Evolutionary conservation across 1,140 invertebrate genomes (phyloP), one percentile per base, ranked within the genome.

Genomic region (Cydia pomonella): DNA sequence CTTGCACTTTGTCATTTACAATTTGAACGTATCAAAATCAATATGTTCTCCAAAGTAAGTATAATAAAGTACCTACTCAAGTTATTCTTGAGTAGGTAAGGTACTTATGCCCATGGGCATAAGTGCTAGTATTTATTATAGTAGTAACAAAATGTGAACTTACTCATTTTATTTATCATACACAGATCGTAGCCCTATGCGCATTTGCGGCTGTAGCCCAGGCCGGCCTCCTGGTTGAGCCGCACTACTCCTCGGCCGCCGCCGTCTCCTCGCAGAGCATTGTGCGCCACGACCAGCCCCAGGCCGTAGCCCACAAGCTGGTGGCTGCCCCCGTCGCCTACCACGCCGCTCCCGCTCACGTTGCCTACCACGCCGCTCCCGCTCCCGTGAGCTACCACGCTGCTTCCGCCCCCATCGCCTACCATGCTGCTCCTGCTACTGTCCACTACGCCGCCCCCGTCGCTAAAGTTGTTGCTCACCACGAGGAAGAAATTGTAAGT

Each of bases 261-360:
- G 81, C 83, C 47, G 80, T 83, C 38, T 83, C 82, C 62, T 86
- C 80, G 25, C 85, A 87, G 76, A 83, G 74, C 73, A 81, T 86
- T 59, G 76, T 81, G 23, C 83, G 78, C 71, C 82, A 82, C 63
- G 81, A 84, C 59, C 80, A 83, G 47, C 77, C 75, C 12, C 80
- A 76, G n/a, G 3, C 12, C 63, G 27, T 64, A 3, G 25, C 64
- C 64, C 27, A 69, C 27, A 29, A 33, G 29, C 16, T 33, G 16
- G 64, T 69, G 27, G 77, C 79, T 16, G 84, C 84, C 74, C 89
- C 87, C 72, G 87, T 85, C 53, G 76, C 77, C 27, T 74, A 81
- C 47, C 77, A 82, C 41, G 87, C 86, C n/a, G 86, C 87, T 62
- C 86, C 89, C 75, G 83, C 92, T 18, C 78, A 90, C 29, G 80